Base-by-base conservation (phyloP, 2,113 vertebrate species). In the Pterophyllum scalare region DNA sequence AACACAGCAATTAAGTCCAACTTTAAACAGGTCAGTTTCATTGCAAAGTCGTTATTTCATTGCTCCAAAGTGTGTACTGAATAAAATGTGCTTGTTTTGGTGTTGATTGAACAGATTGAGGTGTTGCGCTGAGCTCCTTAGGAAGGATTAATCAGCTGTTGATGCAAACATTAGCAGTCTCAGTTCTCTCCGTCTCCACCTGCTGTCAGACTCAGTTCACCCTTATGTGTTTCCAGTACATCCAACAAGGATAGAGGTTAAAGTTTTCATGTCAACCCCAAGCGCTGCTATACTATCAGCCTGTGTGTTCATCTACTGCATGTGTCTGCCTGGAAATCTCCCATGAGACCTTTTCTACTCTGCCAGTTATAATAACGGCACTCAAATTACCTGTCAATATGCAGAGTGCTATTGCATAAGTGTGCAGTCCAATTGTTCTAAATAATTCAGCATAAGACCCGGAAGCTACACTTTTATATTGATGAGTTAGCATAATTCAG, bases 401-500 rank as follows among this genome's bases (percentile, higher is more conserved):
- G 81, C 79, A 90, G 56, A 93, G 85, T 76, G 86, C 52, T 74
- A 12, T 88, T 90, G 83, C 89, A 67, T 86, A 92, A 91, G 72
- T 60, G 67, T 82, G 38, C 56, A 57, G 85, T 87, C 70, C 81
- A 90, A 84, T 94, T 40, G n/a, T 14, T 80, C 6, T 88, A 35
- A 93, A 93, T 91, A 80, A 94, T 94, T 91, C 43, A 87, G 14
- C 58, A 17, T 64, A 54, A 80, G 67, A 82, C 65, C 80, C 59
- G 9, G 77, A 84, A 84, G 79, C 75, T 79, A 33, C 26, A 67
- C 77, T 91, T 92, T 89, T 61, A 87, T 81, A 87, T 84, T 92
- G 89, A 94, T 89, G 90, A 93, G 75, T 78, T 59, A 52, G 83
- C 83, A 88, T 77, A 91, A 88, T 59, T 86, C 65, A 84, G 62